Percentiles rank a stretch among this genome's conserved stretches.
Evolutionary conservation across 2,888 invertebrate species (phyloP).

Genomic region (Idaea aversata): DNA sequence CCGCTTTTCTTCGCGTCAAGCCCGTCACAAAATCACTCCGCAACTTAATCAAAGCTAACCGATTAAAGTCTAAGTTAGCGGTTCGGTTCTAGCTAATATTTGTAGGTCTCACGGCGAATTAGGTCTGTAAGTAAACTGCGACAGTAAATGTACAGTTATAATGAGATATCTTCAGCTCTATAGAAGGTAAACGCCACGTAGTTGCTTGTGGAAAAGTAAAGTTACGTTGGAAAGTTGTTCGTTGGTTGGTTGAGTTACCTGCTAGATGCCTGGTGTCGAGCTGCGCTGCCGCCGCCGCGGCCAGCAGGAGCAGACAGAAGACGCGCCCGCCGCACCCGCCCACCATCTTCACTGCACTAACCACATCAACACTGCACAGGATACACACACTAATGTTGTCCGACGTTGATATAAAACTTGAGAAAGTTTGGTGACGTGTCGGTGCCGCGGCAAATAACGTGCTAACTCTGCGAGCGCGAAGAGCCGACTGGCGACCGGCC

Average conservation of each 20-base stretch:
- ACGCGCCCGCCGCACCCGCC: conserved; percentile 73
- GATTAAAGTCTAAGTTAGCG: neutral
- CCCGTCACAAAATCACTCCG: neutral
- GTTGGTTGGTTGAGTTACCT: conserved; percentile 42
- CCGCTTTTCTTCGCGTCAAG: neutral
- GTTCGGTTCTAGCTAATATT: neutral
- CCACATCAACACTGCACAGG: conserved; percentile 72
- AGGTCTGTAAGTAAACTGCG: conserved; percentile 18
- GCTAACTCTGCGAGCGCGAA: conserved; percentile 40
- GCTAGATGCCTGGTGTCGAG: conserved; percentile 70
- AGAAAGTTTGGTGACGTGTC: conserved; percentile 72
- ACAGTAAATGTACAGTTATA: conserved; percentile 21
- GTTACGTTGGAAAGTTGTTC: conserved; percentile 7
- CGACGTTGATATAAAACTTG: conserved; percentile 54
- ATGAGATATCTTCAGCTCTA: conserved; percentile 10
- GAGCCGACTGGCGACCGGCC: conserved; percentile 56
- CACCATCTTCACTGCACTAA: conserved; percentile 65
- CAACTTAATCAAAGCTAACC: neutral
- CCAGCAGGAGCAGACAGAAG: conserved; percentile 67
- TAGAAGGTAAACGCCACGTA: neutral
- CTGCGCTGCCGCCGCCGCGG: conserved; percentile 59
- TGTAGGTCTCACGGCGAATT: conserved; percentile 21
- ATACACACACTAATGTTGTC: conserved; percentile 42
- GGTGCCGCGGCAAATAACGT: conserved; percentile 34
- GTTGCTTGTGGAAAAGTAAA: conserved; percentile 1